These are phyloP conservation scores for Bambusicola thoracicus DNA, from an alignment of 2,113 vertebrate genomes.

Conservation along the genomic window DNA sequence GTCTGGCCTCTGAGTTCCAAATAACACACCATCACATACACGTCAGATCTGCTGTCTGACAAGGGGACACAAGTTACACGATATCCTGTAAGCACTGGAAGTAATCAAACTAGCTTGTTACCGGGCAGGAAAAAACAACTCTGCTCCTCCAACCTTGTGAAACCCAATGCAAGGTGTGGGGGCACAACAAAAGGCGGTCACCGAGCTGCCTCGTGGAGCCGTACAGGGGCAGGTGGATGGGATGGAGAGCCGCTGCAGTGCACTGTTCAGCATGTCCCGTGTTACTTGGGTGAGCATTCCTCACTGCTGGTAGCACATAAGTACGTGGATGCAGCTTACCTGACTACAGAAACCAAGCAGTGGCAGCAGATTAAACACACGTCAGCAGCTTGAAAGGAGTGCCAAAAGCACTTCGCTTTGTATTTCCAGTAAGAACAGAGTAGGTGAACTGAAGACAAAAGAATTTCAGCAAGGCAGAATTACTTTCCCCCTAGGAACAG, in stretches of 20 bases:
- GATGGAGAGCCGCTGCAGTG: not conserved
- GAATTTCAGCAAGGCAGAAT: slow-evolving; percentile 49
- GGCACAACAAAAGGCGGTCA: not conserved
- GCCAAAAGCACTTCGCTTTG: not conserved
- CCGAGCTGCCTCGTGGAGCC: accelerated
- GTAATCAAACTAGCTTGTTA: not conserved
- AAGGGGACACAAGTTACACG: not conserved
- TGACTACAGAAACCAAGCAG: not conserved
- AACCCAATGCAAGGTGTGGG: not conserved
- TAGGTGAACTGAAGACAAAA: slow-evolving; percentile 60
- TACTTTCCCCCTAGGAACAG: slow-evolving; percentile 32
- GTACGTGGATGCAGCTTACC: accelerated
- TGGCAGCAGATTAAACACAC: not conserved
- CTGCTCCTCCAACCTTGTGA: not conserved
- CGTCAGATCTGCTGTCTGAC: not conserved
- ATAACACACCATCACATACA: accelerated
- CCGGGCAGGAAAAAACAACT: not conserved
- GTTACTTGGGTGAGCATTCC: accelerated
- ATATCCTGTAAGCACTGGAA: not conserved
- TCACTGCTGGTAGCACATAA: not conserved
- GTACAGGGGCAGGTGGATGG: accelerated
- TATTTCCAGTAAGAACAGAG: slow-evolving; percentile 31
- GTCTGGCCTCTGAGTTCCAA: not conserved
- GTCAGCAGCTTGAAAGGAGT: not conserved
- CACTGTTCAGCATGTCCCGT: not conserved